These are phyloP conservation scores for Nasua narica DNA, from an alignment of 2,797 vertebrate genomes.

Conservation along the genomic window DNA sequence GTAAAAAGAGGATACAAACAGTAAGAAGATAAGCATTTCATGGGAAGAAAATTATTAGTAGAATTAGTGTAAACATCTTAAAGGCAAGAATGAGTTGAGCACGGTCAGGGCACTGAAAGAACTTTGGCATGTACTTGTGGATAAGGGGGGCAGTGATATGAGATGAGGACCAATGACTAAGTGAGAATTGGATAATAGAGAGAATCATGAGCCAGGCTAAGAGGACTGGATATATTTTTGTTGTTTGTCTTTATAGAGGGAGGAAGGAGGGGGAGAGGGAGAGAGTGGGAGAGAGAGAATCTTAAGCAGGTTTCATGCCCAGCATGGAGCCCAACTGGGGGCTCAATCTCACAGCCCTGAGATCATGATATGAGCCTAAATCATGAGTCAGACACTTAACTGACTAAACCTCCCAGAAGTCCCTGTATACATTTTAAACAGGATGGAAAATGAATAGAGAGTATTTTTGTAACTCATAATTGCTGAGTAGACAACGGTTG, in stretches of 20 bases:
- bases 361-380: neutral
- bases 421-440: neutral
- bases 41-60: neutral
- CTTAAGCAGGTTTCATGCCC: neutral
- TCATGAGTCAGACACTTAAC: neutral
- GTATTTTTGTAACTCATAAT: neutral
- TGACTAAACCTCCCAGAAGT: accelerated
- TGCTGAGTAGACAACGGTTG: neutral
- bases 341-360: neutral
- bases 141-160: neutral
- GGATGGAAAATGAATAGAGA: neutral
- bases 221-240: neutral
- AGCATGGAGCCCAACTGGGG: neutral
- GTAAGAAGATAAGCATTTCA: neutral
- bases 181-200: neutral
- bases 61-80: neutral
- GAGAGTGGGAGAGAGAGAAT: neutral
- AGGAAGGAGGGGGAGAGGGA: neutral
- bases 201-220: neutral
- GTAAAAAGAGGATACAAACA: neutral
- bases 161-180: neutral
- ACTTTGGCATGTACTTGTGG: neutral
- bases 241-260: neutral
- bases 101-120: neutral
- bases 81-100: neutral